phyloP scores from a whole-genome alignment of 2,113 vertebrate species.

The Actenoides hombroni region DNA sequence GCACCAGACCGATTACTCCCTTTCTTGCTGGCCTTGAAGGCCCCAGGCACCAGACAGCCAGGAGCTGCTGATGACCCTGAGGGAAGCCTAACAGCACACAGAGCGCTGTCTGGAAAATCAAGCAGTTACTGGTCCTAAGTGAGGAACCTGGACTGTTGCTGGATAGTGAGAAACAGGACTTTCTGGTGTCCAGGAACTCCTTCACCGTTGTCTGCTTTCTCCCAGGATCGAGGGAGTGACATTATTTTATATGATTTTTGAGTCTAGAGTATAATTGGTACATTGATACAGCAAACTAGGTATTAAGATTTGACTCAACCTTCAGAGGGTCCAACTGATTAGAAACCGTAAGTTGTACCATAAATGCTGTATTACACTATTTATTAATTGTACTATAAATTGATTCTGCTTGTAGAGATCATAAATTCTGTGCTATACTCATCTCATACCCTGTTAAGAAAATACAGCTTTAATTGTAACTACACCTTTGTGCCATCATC shows the following conservation, averaged over 20 bases:
- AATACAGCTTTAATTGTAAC: not conserved
- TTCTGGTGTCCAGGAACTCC: not conserved
- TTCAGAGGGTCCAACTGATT: not conserved
- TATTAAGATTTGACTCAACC: not conserved
- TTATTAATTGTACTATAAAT: not conserved
- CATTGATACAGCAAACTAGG: not conserved
- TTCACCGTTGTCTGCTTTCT: not conserved
- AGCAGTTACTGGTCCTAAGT: not conserved
- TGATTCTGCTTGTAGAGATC: not conserved
- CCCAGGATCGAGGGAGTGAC: not conserved
- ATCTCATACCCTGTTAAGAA: not conserved
- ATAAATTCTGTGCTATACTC: not conserved
- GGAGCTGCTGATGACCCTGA: not conserved
- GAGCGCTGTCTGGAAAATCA: not conserved
- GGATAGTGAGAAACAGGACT: not conserved
- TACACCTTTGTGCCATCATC: not conserved
- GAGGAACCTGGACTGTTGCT: not conserved
- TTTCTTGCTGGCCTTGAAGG: not conserved
- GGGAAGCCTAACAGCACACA: not conserved
- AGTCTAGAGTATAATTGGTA: not conserved
- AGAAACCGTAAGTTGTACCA: not conserved
- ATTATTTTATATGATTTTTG: not conserved
- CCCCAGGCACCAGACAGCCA: not conserved
- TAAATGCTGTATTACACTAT: not conserved
- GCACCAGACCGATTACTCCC: fast-evolving